Percentiles rank a stretch among this genome's conserved stretches.
phyloP scores from a whole-genome alignment of 2,888 invertebrate genomes.

The Tenthredo distinguenda region DNA sequence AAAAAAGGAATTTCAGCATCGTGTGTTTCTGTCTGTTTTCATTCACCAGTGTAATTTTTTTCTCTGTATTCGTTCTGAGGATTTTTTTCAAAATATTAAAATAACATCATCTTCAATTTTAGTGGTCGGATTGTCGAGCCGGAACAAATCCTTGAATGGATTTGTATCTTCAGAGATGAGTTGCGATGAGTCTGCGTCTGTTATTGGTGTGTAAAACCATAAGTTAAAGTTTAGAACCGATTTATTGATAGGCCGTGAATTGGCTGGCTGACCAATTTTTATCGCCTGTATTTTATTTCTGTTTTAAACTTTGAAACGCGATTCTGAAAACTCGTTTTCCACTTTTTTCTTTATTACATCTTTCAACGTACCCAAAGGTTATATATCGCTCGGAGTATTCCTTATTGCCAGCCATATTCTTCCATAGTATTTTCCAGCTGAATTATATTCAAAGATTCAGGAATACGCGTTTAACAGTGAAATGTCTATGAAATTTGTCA shows the following conservation, averaged over 20 bases:
- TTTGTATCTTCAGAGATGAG: neutral
- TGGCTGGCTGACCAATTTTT: slow-evolving; percentile 50
- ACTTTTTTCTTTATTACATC: neutral
- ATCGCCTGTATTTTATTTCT: neutral
- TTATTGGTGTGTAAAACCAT: neutral
- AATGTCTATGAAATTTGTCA: neutral
- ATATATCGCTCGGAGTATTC: neutral
- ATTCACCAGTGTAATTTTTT: neutral
- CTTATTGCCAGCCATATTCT: slow-evolving; percentile 26
- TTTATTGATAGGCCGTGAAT: slow-evolving; percentile 28
- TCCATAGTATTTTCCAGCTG: neutral
- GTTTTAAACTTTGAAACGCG: slow-evolving; percentile 3
- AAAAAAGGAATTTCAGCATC: neutral
- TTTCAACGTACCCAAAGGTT: neutral
- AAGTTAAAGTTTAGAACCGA: slow-evolving; percentile 13
- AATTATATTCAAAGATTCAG: neutral
- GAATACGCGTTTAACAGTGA: neutral
- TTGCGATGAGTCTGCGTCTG: neutral
- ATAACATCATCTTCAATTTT: neutral
- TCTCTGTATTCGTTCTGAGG: neutral
- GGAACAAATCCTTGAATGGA: slow-evolving; percentile 6
- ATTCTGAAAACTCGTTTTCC: neutral
- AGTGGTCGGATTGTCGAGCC: neutral
- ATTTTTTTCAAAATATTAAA: neutral
- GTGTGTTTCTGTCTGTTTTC: neutral